Evolutionary conservation across 2,888 invertebrate species (phyloP).

Genomic region (Deilephila porcellus): DNA sequence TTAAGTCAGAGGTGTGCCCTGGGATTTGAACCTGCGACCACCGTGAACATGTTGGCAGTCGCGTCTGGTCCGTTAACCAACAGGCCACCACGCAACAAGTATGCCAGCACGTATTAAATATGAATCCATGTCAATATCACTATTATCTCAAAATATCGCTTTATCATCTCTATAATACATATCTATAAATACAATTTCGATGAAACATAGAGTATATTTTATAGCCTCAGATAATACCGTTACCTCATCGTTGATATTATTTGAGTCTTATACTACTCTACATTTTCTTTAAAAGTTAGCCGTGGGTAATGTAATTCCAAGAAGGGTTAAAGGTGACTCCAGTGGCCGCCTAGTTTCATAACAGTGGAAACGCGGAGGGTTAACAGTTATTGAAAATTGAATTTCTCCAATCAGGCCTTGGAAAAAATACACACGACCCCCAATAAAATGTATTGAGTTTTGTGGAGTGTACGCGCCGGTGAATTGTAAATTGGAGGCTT

Average conservation of each 20-base stretch:
- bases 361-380: conserved; percentile 1
- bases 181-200: background rate
- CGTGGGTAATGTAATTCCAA: background rate
- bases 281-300: background rate
- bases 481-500: background rate
- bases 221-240: background rate
- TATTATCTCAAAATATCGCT: no score
- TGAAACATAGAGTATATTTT: background rate
- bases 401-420: conserved; percentile 11
- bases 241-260: conserved; percentile 4
- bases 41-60: no score
- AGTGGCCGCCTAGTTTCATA: conserved; percentile 1
- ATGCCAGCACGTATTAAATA: no score
- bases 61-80: no score
- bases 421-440: conserved; percentile 14
- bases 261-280: background rate
- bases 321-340: background rate
- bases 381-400: conserved; percentile 23
- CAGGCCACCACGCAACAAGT: no score
- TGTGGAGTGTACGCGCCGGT: background rate
- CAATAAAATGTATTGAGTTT: background rate
- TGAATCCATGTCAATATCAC: no score
- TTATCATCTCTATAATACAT: no score
- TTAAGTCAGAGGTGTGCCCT: no score
- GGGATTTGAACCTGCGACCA: no score